Conservation (phyloP, 2,113 vertebrate genomes). For the Balaeniceps rex region DNA sequence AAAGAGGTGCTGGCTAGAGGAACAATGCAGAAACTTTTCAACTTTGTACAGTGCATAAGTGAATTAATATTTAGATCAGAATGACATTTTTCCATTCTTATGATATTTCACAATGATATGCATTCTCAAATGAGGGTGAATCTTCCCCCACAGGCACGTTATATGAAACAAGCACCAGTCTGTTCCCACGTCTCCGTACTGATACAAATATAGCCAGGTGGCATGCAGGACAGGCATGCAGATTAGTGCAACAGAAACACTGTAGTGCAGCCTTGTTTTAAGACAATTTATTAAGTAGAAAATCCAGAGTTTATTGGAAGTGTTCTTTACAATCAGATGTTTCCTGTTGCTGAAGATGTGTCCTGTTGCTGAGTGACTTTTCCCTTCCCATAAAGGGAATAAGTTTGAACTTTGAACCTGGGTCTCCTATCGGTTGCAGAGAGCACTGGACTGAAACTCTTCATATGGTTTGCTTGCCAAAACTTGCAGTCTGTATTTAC, state of each 20-base stretch:
- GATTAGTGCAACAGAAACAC: neutral
- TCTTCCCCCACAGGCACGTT: accelerated
- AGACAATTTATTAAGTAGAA: conserved; percentile 21
- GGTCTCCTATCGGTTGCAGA: neutral
- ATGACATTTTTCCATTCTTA: neutral
- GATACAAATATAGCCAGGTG: neutral
- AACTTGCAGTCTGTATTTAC: neutral
- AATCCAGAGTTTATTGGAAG: conserved; percentile 47
- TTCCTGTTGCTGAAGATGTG: conserved; percentile 71
- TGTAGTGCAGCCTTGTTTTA: neutral
- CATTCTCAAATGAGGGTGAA: neutral
- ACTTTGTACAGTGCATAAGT: neutral
- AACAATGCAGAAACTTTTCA: neutral
- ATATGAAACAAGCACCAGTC: neutral
- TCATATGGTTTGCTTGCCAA: neutral
- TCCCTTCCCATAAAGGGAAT: conserved; percentile 11
- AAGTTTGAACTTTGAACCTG: neutral
- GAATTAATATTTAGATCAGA: neutral
- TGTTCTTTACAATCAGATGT: conserved; percentile 64
- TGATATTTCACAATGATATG: neutral
- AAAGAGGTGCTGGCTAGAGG: neutral
- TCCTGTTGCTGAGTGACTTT: conserved; percentile 49
- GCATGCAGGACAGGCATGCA: neutral
- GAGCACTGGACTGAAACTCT: neutral
- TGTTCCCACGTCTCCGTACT: accelerated